Evolutionary conservation across 2,113 vertebrate genomes (phyloP), one percentile per base, ranked within the genome.

Genomic region (Eidolon helvum): DNA sequence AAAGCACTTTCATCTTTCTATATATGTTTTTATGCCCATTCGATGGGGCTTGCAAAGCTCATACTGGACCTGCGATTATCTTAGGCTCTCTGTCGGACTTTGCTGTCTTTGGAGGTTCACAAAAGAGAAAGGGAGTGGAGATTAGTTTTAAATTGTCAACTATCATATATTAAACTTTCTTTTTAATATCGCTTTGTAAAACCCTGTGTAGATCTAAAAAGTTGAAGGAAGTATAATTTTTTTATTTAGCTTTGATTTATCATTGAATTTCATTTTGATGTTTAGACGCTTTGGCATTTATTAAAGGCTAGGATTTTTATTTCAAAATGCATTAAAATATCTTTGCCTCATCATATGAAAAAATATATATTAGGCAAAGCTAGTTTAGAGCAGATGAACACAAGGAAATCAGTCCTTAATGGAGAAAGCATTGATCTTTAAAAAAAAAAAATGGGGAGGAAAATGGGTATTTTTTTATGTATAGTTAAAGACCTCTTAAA

Each of bases 91-190:
- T 97, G 1, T 98, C 98, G 98, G 97, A 89, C 97, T 96, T 97
- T 95, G 97, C 95, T n/a, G n/a, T n/a, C n/a, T 98, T 97, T 94
- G 1, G 87, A 72, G 65, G 72, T 97, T 98, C 97, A 96, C 97
- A 97, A 97, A 98, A 97, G 93, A 95, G 98, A 97, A 97, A 92
- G 95, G 94, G 90, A 94, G 75, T 87, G 96, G 96, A 97, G 97
- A 98, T 99, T 98, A 98, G 98, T 97, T 99, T 98, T 98, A 99
- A 99, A 98, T 98, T 99, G 98, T 99, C 99, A 99, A 96, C 98
- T 98, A 97, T 96, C 97, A 97, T 97, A 94, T 90, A 95, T 95
- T 99, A 98, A 98, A 98, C 98, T 99, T 99, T 89, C 82, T 98
- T 87, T 96, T 95, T 86, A 95, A 94, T 75, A 75, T 68, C 97